Conservation (phyloP, 2,797 vertebrate genomes). For the Rhinoraja longicauda region DNA sequence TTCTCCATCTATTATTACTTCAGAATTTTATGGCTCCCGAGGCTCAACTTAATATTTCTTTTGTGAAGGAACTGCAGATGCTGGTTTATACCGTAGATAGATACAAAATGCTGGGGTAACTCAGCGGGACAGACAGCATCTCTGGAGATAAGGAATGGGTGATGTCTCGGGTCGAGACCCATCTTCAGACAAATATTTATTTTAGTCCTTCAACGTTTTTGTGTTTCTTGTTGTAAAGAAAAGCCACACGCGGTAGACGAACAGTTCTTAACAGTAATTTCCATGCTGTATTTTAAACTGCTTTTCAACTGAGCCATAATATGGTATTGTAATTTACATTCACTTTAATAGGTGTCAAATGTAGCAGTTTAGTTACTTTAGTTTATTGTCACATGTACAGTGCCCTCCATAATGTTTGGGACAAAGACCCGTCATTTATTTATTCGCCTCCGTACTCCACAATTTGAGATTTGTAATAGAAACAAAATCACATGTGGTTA, state of each 20-base stretch:
- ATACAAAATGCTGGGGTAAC: too few species aligned
- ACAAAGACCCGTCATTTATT: too few species aligned
- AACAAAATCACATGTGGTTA: too few species aligned
- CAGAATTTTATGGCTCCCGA: background rate
- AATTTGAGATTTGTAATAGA: too few species aligned
- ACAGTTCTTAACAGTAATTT: background rate
- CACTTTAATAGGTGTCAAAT: background rate
- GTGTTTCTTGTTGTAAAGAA: background rate
- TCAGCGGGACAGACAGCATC: too few species aligned
- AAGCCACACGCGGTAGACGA: background rate
- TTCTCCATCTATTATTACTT: background rate
- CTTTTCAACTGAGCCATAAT: background rate
- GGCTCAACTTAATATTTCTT: background rate
- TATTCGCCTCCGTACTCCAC: too few species aligned
- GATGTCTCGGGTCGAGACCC: too few species aligned
- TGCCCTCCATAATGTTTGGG: too few species aligned
- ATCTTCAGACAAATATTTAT: background rate
- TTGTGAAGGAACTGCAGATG: too few species aligned
- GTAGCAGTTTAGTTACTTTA: background rate
- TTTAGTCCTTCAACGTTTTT: background rate
- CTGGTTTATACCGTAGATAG: too few species aligned
- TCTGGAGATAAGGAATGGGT: too few species aligned
- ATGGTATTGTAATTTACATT: background rate
- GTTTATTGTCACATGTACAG: too few species aligned
- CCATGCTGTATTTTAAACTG: background rate